Conservation (phyloP, 2,113 vertebrate genomes). For the Phaetusa simplex region DNA sequence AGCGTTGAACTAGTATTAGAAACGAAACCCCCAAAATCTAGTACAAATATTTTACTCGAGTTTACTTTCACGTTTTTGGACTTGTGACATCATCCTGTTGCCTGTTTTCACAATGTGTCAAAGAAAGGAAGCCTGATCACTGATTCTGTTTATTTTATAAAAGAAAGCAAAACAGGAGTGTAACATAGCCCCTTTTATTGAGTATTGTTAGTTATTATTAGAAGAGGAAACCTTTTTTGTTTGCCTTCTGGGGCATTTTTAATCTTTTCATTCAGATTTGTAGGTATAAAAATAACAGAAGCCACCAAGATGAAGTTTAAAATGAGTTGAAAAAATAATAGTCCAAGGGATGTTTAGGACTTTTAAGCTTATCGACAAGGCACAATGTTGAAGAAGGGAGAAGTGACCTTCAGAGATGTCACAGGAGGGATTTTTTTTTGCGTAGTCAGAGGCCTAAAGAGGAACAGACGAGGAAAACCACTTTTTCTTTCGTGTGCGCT, state of each 20-base stretch:
- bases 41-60: neutral
- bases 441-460: neutral
- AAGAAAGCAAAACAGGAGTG: neutral
- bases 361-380: neutral
- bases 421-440: neutral
- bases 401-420: neutral
- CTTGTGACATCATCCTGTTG: neutral
- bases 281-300: neutral
- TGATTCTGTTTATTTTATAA: neutral
- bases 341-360: neutral
- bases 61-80: neutral
- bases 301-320: neutral
- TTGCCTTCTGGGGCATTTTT: neutral
- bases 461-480: neutral
- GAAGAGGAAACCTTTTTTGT: neutral
- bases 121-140: neutral
- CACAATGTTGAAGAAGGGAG: neutral
- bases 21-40: neutral
- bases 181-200: neutral
- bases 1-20: neutral
- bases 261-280: neutral
- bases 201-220: neutral
- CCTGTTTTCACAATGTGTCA: neutral
- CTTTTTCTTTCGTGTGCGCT: neutral
- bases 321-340: neutral